Percentiles rank a stretch among this genome's conserved stretches.
phyloP scores from a whole-genome alignment of 2,797 vertebrate species.

The Orientallactaga sibirica region DNA sequence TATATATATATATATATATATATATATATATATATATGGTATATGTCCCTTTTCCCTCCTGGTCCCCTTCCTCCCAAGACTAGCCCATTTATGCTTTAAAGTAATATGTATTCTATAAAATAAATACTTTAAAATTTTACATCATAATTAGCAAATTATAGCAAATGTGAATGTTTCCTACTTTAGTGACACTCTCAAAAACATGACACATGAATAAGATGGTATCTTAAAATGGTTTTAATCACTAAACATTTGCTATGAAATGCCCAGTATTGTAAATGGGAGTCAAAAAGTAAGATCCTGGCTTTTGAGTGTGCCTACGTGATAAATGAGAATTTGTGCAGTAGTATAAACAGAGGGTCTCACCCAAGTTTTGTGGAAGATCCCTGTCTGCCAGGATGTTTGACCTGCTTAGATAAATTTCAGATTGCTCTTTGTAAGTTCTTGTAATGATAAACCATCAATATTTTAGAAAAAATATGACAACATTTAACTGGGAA shows the following conservation, averaged over 20 bases:
- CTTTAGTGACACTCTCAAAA: neutral
- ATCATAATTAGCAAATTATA: neutral
- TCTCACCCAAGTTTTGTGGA: neutral
- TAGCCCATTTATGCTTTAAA: neutral
- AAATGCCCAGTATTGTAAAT: neutral
- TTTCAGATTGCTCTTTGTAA: neutral
- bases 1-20: neutral
- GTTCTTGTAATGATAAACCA: neutral
- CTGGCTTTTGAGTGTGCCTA: neutral
- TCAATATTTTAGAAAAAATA: slow-evolving; percentile 37
- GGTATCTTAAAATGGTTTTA: neutral
- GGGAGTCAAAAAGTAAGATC: neutral
- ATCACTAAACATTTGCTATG: neutral
- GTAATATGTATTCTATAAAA: neutral
- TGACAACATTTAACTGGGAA: neutral
- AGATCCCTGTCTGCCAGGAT: neutral
- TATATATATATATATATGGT: neutral
- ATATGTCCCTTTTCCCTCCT: neutral
- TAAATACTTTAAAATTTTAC: neutral
- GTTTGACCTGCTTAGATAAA: neutral
- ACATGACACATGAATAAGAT: neutral
- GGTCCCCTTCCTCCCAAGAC: neutral
- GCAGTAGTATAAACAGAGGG: fast-evolving
- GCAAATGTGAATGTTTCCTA: neutral
- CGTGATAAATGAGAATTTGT: neutral